Conservation (phyloP, 2,888 invertebrate species). For the Lochmaea capreae region DNA sequence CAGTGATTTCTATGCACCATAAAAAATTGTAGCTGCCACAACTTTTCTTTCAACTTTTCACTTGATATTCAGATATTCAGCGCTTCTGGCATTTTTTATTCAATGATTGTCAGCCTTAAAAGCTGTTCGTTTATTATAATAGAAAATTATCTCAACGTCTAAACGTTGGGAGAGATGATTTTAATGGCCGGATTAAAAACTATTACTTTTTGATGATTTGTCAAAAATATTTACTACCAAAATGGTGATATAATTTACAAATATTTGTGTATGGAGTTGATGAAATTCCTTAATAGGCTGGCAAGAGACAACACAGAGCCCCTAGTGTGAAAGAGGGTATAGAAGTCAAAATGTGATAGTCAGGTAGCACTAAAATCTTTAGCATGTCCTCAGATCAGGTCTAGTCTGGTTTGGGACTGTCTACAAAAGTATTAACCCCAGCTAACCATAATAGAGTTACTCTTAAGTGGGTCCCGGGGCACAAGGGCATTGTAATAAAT, state of each 20-base stretch:
- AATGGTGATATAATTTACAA: not conserved
- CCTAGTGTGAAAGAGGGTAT: too few relatives aligned
- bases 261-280: not conserved
- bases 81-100: slow-evolving; percentile 28
- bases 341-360: too few relatives aligned
- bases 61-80: slow-evolving; percentile 33
- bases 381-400: too few relatives aligned
- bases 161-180: not conserved
- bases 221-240: too few relatives aligned
- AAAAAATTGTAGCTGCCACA: slow-evolving; percentile 24
- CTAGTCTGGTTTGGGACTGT: too few relatives aligned
- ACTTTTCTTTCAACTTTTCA: slow-evolving; percentile 25
- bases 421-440: too few relatives aligned
- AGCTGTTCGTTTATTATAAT: slow-evolving; percentile 11
- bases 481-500: too few relatives aligned
- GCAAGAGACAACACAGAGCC: too few relatives aligned
- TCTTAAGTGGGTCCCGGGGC: too few relatives aligned
- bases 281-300: not conserved
- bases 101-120: slow-evolving; percentile 22
- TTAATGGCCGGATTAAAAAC: not conserved
- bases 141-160: not conserved
- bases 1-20: slow-evolving; percentile 31
- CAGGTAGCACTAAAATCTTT: too few relatives aligned
- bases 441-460: too few relatives aligned
- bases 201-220: not conserved